Percentiles rank a stretch among this genome's conserved stretches.
Evolutionary conservation across 2,113 vertebrate genomes (phyloP).

Genomic region (Prietella phreatophila): DNA sequence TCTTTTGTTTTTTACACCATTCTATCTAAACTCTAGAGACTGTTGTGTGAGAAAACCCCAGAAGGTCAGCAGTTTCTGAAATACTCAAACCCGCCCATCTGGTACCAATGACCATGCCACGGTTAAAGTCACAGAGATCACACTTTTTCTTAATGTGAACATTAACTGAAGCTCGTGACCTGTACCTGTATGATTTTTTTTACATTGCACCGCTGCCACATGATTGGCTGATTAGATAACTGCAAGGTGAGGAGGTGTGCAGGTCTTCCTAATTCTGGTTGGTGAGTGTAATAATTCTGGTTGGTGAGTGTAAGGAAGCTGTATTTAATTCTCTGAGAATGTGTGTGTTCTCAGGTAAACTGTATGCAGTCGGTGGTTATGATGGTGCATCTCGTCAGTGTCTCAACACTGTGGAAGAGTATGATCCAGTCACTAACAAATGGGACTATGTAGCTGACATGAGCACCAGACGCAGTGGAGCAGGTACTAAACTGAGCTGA

Average conservation of each 20-base stretch:
- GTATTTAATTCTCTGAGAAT: background rate
- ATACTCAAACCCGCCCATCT: background rate
- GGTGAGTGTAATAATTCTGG: background rate
- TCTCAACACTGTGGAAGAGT: constrained; percentile 93
- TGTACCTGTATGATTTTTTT: background rate
- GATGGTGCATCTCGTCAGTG: constrained; percentile 95
- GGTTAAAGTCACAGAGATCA: background rate
- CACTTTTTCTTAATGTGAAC: background rate
- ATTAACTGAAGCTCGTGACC: background rate
- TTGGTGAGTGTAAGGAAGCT: background rate
- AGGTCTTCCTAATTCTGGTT: background rate
- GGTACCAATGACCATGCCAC: too few relatives aligned
- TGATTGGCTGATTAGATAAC: background rate
- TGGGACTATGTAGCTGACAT: constrained; percentile 92
- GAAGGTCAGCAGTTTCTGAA: too few relatives aligned
- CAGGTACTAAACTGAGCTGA: constrained; percentile 72
- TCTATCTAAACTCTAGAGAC: background rate
- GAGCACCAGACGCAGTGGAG: constrained; percentile 94
- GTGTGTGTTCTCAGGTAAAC: constrained; percentile 75
- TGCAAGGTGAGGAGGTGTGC: background rate
- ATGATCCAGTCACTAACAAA: constrained; percentile 85
- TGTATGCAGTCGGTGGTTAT: constrained; percentile 92
- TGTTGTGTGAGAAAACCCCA: background rate
- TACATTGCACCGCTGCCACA: background rate
- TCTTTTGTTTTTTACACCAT: background rate